phyloP scores from a whole-genome alignment of 2,888 invertebrate genomes.

The Cephus pulcher region DNA sequence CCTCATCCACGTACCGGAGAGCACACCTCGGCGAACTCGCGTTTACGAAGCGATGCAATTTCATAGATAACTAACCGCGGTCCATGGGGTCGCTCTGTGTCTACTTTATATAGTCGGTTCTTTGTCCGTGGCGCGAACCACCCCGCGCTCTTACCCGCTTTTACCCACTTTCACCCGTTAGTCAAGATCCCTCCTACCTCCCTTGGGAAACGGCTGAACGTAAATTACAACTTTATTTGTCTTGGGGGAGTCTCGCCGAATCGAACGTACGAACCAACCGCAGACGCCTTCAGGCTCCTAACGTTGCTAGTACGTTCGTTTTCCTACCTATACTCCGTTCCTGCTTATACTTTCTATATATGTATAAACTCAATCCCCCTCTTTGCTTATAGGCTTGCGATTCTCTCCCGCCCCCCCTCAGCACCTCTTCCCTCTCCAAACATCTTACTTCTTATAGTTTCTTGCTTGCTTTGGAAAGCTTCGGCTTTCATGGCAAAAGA shows the following conservation, averaged over 20 bases:
- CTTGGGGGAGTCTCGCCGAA: conserved; percentile 18
- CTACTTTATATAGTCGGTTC: conserved; percentile 22
- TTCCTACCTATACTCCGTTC: neutral
- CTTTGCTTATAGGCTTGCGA: neutral
- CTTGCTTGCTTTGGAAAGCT: neutral
- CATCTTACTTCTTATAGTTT: neutral
- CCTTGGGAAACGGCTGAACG: conserved; percentile 33
- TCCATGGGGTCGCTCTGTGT: neutral
- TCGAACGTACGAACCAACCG: neutral
- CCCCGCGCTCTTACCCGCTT: neutral
- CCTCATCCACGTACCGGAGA: neutral
- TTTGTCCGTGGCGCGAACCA: conserved; percentile 25
- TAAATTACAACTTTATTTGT: conserved; percentile 42
- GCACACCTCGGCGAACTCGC: neutral
- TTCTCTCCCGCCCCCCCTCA: too few relatives aligned
- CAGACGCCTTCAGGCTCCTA: neutral
- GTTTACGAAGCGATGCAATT: conserved; percentile 25
- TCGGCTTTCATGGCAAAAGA: neutral
- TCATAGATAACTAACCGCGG: conserved; percentile 20
- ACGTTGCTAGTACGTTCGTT: neutral
- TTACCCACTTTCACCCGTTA: conserved; percentile 6
- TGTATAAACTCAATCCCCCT: neutral
- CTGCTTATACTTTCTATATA: neutral
- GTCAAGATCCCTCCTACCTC: conserved; percentile 5
- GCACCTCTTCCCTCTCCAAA: neutral